phyloP scores from a whole-genome alignment of 2,888 invertebrate species.

The Perizoma affinitatum region DNA sequence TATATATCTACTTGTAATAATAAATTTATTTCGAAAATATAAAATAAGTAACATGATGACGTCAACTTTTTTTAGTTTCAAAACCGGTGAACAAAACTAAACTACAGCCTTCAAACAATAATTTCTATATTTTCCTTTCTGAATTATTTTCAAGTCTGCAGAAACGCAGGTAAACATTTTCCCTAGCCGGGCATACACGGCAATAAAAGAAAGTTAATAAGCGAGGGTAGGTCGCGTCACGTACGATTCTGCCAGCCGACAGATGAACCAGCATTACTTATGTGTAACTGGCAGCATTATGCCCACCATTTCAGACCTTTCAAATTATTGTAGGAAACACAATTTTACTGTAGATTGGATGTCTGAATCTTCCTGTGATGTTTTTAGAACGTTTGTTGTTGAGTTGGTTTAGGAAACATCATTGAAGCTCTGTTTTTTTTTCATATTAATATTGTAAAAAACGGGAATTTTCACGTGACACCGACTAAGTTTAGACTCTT shows the following conservation, averaged over 20 bases:
- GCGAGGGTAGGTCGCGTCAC: slow-evolving; percentile 31
- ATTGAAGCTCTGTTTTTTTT: background rate
- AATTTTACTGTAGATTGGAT: slow-evolving; percentile 34
- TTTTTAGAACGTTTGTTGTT: background rate
- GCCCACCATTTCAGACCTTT: slow-evolving; percentile 29
- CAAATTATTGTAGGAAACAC: slow-evolving; percentile 36
- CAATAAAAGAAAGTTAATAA: slow-evolving; percentile 39
- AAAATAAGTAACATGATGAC: no score
- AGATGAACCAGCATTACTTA: slow-evolving; percentile 35
- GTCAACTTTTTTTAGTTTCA: no score
- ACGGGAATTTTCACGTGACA: no score
- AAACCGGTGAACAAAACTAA: no score
- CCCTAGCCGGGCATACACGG: slow-evolving; percentile 13
- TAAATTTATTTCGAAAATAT: no score
- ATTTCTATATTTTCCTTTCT: slow-evolving; percentile 1
- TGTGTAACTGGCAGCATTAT: slow-evolving; percentile 36
- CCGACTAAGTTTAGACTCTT: no score
- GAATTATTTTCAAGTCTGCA: slow-evolving; percentile 21
- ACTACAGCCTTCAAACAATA: slow-evolving; percentile 1
- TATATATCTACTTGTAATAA: no score
- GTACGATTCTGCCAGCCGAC: slow-evolving; percentile 24
- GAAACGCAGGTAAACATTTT: slow-evolving; percentile 31
- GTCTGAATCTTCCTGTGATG: slow-evolving; percentile 8
- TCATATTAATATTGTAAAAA: background rate
- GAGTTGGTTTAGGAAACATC: background rate